These are phyloP conservation scores for Brachynemurus nebulosus DNA, from an alignment of 2,888 invertebrate genomes.

Conservation along the genomic window DNA sequence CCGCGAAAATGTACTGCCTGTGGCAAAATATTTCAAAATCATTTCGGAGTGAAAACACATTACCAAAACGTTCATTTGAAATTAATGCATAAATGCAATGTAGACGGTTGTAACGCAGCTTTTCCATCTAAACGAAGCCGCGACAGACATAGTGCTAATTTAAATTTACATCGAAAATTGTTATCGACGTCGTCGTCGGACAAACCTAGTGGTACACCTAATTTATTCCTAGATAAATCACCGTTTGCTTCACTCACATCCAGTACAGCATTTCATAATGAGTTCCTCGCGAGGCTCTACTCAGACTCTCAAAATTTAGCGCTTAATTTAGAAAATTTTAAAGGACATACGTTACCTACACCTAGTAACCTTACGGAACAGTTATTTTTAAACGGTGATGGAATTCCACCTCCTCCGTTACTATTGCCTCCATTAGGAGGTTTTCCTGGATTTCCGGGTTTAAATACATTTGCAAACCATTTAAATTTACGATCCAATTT, in stretches of 20 bases:
- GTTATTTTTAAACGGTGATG: constrained; percentile 33
- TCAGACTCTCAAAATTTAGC: constrained; percentile 50
- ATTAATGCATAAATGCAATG: constrained; percentile 87
- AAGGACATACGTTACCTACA: constrained; percentile 35
- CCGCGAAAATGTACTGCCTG: constrained; percentile 84
- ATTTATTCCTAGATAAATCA: constrained; percentile 33
- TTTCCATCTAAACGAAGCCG: constrained; percentile 87
- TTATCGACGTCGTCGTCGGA: constrained; percentile 53
- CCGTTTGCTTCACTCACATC: constrained; percentile 41
- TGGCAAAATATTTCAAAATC: constrained; percentile 85
- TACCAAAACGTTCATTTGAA: constrained; percentile 93
- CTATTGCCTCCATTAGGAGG: constrained; percentile 44
- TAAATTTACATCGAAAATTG: constrained; percentile 81
- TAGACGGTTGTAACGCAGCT: constrained; percentile 88
- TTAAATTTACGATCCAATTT: constrained; percentile 30
- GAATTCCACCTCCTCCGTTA: constrained; percentile 40
- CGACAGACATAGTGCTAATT: constrained; percentile 84
- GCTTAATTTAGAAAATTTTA: constrained; percentile 50
- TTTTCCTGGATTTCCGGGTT: constrained; percentile 38
- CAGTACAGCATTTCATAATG: constrained; percentile 57
- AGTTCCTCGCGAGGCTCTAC: constrained; percentile 63
- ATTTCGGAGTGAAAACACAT: constrained; percentile 86
- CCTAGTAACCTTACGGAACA: constrained; percentile 33
- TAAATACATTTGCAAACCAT: constrained; percentile 30
- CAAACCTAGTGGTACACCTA: constrained; percentile 32